Conservation (phyloP, 2,888 invertebrate species). For the Plagodis pulveraria region DNA sequence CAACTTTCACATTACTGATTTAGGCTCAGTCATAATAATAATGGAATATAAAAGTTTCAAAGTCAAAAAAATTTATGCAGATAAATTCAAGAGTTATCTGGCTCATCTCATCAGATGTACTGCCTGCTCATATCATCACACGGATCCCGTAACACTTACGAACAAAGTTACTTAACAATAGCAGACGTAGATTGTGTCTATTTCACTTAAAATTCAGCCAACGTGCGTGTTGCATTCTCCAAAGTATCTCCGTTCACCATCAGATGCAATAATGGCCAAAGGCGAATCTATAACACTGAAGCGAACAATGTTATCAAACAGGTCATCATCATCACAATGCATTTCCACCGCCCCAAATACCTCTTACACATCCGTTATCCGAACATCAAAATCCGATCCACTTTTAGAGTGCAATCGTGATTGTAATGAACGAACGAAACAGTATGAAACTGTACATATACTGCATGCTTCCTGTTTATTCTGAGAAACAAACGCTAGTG, state of each 20-base stretch:
- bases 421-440: slow-evolving; percentile 41
- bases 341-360: slow-evolving; percentile 29
- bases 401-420: slow-evolving; percentile 48
- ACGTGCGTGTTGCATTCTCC: background rate
- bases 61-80: no score
- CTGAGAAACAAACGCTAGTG: slow-evolving; percentile 47
- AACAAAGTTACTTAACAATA: no score
- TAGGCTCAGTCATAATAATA: no score
- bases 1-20: no score
- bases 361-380: slow-evolving; percentile 34
- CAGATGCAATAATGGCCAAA: slow-evolving; percentile 1
- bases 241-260: background rate
- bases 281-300: slow-evolving; percentile 5
- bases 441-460: slow-evolving; percentile 44
- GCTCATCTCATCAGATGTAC: no score
- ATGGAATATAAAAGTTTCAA: no score
- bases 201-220: background rate
- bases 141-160: no score
- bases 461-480: slow-evolving; percentile 57
- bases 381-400: slow-evolving; percentile 39
- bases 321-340: slow-evolving; percentile 19
- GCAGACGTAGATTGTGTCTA: no score
- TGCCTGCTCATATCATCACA: no score
- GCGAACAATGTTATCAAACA: slow-evolving; percentile 16
- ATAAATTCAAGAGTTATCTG: no score